Evolutionary conservation across 2,113 vertebrate genomes (phyloP), one percentile per base, ranked within the genome.

Genomic region (Coreoperca whiteheadi): DNA sequence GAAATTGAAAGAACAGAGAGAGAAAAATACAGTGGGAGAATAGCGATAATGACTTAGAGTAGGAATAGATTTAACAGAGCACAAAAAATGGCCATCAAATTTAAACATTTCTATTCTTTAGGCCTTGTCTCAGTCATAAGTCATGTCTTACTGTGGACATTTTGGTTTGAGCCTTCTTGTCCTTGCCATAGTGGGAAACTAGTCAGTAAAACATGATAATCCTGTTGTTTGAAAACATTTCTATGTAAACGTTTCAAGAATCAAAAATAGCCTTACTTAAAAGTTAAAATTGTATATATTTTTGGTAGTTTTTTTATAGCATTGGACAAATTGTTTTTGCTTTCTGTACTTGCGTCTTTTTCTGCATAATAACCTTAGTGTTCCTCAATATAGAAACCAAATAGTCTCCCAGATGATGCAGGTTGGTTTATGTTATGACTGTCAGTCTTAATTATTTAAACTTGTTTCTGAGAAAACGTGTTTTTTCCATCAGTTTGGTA

Each of bases 31-130:
- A 43, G 66, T 23, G 14, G 11, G 30, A 56, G n/a, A 79, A 75
- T 41, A 74, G 57, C 71, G 60, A 82, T 54, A 67, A 76, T 77
- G 57, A 57, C 37, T 80, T 57, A 57, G 41, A 50, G 59, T 7
- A 32, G 51, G 50, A 57, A 21, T 20, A 39, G 64, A 46, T 54
- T 78, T 48, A 50, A 60, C 51, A 30, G 32, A 72, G 69, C 34
- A 16, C 34, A 64, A 59, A 16, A 61, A 25, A 20, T 20, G 9
- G 14, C 41, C 15, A 32, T 80, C 23, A 2, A 74, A 64, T 51
- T 61, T 21, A 68, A 67, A 77, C 23, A 71, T 56, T 70, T 72
- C 4, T 59, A 9, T 51, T 59, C 41, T 59, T 48, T 16, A 46
- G 60, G 53, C 18, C 12, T 16, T 43, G 50, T 32, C 16, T 46